phyloP scores from a whole-genome alignment of 23 tunicate genomes.

The Halocynthia aurantium region DNA sequence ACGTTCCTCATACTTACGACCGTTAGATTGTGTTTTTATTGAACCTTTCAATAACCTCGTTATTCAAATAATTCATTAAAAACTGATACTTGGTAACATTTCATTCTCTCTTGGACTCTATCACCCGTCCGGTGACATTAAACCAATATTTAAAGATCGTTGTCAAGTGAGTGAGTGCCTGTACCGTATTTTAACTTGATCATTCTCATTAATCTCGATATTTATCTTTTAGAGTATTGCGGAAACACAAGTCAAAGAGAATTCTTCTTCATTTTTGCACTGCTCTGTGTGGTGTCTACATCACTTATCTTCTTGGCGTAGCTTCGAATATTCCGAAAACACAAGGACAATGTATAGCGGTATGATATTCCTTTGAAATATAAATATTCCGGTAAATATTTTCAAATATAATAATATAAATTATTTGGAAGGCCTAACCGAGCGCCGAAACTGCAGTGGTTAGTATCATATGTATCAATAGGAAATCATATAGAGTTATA shows the following conservation, averaged over 20 bases:
- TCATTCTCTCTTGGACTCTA: not conserved
- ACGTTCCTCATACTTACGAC: too few species aligned
- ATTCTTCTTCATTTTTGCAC: slow-evolving; percentile 64
- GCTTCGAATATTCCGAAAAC: slow-evolving; percentile 38
- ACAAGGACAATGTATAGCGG: slow-evolving; percentile 66
- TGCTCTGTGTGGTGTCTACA: slow-evolving; percentile 59
- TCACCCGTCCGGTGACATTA: too few species aligned
- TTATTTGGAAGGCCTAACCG: too few species aligned
- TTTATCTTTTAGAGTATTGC: slow-evolving; percentile 37
- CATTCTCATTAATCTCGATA: not conserved
- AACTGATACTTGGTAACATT: not conserved
- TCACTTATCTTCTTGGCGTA: slow-evolving; percentile 56
- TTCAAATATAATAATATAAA: too few species aligned
- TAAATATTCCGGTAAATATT: too few species aligned
- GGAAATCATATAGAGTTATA: not conserved
- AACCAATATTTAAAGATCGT: too few species aligned
- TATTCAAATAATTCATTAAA: not conserved
- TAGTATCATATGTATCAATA: too few species aligned
- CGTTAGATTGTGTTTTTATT: not conserved
- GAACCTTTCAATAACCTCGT: too few species aligned
- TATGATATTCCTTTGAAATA: slow-evolving; percentile 6
- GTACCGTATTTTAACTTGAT: too few species aligned
- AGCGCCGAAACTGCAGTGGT: too few species aligned
- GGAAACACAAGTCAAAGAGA: slow-evolving; percentile 62
- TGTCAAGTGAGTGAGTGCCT: too few species aligned